Evolutionary conservation across 2,888 invertebrate species (phyloP), one percentile per base, ranked within the genome.

Genomic region (Xanthia icteritia): DNA sequence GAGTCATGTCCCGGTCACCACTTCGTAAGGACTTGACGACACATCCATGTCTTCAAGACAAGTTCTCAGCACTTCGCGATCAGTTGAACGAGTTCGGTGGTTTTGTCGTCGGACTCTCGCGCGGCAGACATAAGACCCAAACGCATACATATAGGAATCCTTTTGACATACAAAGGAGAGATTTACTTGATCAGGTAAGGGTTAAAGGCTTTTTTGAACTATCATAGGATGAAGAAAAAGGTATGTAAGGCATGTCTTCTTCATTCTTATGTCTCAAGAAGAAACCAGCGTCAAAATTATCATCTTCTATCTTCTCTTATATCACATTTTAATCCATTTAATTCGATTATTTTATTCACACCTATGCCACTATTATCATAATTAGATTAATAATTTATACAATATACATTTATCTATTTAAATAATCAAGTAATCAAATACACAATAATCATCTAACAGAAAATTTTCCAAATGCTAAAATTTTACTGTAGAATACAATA

Each of bases 91-190:
- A 99, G 87, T 99, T 98, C 90, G 98, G 98, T 20, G 98, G 98
- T 5, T 98, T 98, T 89, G 98, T 98, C 2, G 98, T 98, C 8
- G 98, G 98, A 5, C 97, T 98, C 70, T 97, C 97, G 8, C 91
- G 97, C 0, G 95, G 95, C 27, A 88, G 97, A 69, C 96, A 97
- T 73, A 96, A 97, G 90, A 95, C 97, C 31, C 95, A 95, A 79
- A 93, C 96, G 8, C 97, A 97, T 84, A 98, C 98, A 60, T 99
- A 98, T 93, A 97, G 99, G 87, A 99, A 99, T 96, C 99, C 99
- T 0, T 99, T 99, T 91, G 99, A 99, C 96, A 99, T 99, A 92
- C 98, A 99, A 39, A 97, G 99, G 69, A 97, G 98, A 87, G 98
- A 98, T 92, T 96, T 99, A 65, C 97, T 99, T 84, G 99, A 99